Percentiles rank a stretch among this genome's conserved stretches.
phyloP scores from a whole-genome alignment of 2,888 invertebrate genomes.

The Brachypterus glaber region DNA sequence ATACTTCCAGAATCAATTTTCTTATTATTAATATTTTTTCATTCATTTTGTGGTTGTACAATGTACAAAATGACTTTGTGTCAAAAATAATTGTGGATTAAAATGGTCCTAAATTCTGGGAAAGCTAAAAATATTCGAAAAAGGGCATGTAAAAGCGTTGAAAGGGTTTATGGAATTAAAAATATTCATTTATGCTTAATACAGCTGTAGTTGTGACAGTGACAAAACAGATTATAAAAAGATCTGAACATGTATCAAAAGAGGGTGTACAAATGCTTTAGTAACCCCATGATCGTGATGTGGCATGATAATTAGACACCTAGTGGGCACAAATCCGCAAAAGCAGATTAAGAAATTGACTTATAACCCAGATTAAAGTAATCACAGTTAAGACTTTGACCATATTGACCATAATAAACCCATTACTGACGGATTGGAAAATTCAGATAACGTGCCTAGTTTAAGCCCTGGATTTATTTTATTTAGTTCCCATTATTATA shows the following conservation, averaged over 20 bases:
- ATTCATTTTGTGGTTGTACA: too few relatives aligned
- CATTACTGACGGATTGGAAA: too few relatives aligned
- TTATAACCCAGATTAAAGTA: conserved; percentile 21
- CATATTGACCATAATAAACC: conserved; percentile 23
- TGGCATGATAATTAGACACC: conserved; percentile 28
- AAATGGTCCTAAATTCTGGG: too few relatives aligned
- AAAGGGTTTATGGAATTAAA: conserved; percentile 23
- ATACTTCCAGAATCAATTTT: too few relatives aligned
- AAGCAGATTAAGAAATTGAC: conserved; percentile 28
- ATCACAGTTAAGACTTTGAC: conserved; percentile 11
- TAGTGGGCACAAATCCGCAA: conserved; percentile 26
- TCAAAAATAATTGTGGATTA: too few relatives aligned
- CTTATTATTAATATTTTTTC: too few relatives aligned
- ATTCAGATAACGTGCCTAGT: too few relatives aligned
- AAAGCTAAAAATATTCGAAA: not conserved
- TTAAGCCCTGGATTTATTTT: too few relatives aligned
- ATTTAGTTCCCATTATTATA: too few relatives aligned
- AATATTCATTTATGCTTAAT: conserved; percentile 30
- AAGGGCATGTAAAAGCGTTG: conserved; percentile 21
- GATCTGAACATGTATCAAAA: conserved; percentile 14
- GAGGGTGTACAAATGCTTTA: conserved; percentile 17
- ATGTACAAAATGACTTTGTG: too few relatives aligned
- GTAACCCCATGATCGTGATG: conserved; percentile 25
- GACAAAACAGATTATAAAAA: conserved; percentile 28
- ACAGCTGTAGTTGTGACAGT: conserved; percentile 30